phyloP scores from a whole-genome alignment of 1,140 invertebrate species.

The Lepidostoma basale region DNA sequence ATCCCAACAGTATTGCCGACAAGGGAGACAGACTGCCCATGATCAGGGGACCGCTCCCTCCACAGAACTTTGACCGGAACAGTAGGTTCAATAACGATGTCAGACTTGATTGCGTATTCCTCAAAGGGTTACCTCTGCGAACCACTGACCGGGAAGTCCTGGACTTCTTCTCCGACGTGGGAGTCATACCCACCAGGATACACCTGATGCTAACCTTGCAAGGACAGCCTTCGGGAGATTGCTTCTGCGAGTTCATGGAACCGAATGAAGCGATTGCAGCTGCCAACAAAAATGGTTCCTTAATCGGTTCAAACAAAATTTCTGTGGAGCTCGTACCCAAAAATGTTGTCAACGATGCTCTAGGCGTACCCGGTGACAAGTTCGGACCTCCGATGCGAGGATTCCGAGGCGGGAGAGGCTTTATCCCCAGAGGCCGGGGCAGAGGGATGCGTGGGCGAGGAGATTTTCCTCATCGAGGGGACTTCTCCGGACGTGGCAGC shows the following conservation, averaged over 20 bases:
- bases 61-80: conserved; percentile 38
- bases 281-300: conserved; percentile 70
- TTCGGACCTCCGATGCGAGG: conserved; percentile 45
- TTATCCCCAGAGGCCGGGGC: conserved; percentile 43
- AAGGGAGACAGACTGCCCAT: conserved; percentile 47
- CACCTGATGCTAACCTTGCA: conserved; percentile 75
- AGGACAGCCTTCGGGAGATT: conserved; percentile 77
- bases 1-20: conserved; percentile 37
- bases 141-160: conserved; percentile 78
- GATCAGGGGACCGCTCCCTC: conserved; percentile 36
- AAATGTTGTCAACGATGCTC: conserved; percentile 54
- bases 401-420: conserved; percentile 51
- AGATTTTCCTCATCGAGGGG: conserved; percentile 33
- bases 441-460: conserved; percentile 45
- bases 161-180: conserved; percentile 79
- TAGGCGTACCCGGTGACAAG: conserved; percentile 46
- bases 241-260: conserved; percentile 82
- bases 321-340: conserved; percentile 71
- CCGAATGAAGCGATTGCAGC: conserved; percentile 73
- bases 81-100: conserved; percentile 15
- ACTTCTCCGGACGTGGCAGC: conserved; percentile 37
- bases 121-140: conserved; percentile 76
- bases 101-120: conserved; percentile 68
- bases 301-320: conserved; percentile 69
- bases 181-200: conserved; percentile 75